Base-by-base conservation (phyloP, 2,888 invertebrate genomes). In the Molorchus minor region DNA sequence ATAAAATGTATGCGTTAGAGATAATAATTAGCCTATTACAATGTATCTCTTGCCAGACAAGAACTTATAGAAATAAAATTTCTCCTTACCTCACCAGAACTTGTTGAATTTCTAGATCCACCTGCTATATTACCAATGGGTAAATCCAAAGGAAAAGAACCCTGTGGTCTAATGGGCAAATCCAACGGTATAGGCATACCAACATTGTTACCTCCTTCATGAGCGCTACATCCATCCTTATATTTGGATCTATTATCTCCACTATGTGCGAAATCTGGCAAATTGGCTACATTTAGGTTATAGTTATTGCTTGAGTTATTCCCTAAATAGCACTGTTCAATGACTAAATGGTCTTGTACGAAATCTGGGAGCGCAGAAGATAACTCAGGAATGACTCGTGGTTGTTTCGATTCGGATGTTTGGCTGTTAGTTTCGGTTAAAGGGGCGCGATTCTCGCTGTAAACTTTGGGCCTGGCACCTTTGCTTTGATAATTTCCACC, bases 261-360 rank as follows among this genome's bases (percentile, higher is more conserved):
- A 35, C 20, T 57, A 19, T 57, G 64, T 29, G 67, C 55, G 38
- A 61, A 69, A 47, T 61, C 67, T 13, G 65, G 66, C 33, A 69
- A 52, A 36, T 67, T 64, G 16, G 63, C 52, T 29, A 67, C 20
- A 52, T 67, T 62, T 43, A 85, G 82, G 41, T 85, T 83, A 56
- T 71, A 72, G 62, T 72, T 73, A 70, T 84, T 82, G 41, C 83
- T 83, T 21, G 82, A 81, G 38, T 84, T 82, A 71, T 72, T 75
- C 36, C 84, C 84, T 71, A 89, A 82, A 45, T 62, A 63, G 40
- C 68, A 63, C 71, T 92, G 90, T 75, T 92, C 92, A 33, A 93
- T 88, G 68, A 93, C 85, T 79, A 93, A 85, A 80, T 94, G 94
- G 80, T 94, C 94, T 77, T 94, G 94, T 49, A 94, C 94, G 81